phyloP scores from a whole-genome alignment of 2,888 invertebrate genomes.

The Coleophora flavipennella region DNA sequence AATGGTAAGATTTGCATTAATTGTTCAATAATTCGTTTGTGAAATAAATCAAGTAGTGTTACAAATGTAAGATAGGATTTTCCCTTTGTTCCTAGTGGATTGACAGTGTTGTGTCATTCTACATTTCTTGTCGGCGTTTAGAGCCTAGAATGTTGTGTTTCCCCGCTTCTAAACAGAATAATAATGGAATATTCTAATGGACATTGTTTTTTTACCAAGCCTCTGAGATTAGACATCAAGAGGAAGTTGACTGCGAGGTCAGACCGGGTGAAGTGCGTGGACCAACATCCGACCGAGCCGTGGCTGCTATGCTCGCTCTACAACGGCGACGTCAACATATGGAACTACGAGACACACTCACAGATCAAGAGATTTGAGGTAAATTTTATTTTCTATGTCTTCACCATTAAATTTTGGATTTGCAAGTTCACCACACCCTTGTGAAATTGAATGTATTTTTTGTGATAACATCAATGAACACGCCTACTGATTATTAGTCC shows the following conservation, averaged over 20 bases:
- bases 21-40: slow-evolving; percentile 16
- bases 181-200: too few relatives aligned
- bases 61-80: slow-evolving; percentile 13
- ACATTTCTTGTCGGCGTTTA: slow-evolving; percentile 39
- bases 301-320: slow-evolving; percentile 99
- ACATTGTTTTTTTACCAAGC: slow-evolving; percentile 72
- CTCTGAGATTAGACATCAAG: slow-evolving; percentile 97
- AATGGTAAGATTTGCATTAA: slow-evolving; percentile 48
- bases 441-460: too few relatives aligned
- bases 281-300: slow-evolving; percentile 97
- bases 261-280: slow-evolving; percentile 98
- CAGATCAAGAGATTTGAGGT: slow-evolving; percentile 89
- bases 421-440: background rate
- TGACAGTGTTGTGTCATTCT: slow-evolving; percentile 43
- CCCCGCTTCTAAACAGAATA: too few relatives aligned
- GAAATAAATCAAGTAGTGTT: background rate
- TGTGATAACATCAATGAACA: too few relatives aligned
- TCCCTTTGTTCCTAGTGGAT: slow-evolving; percentile 33
- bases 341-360: slow-evolving; percentile 97
- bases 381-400: slow-evolving; percentile 9
- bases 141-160: too few relatives aligned
- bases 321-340: slow-evolving; percentile 99
- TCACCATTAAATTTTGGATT: background rate
- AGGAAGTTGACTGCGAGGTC: slow-evolving; percentile 97
- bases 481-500: too few relatives aligned